Percentiles rank a stretch among this genome's conserved stretches.
Conservation (phyloP, 2,888 invertebrate genomes). For the Litoditis marina region DNA sequence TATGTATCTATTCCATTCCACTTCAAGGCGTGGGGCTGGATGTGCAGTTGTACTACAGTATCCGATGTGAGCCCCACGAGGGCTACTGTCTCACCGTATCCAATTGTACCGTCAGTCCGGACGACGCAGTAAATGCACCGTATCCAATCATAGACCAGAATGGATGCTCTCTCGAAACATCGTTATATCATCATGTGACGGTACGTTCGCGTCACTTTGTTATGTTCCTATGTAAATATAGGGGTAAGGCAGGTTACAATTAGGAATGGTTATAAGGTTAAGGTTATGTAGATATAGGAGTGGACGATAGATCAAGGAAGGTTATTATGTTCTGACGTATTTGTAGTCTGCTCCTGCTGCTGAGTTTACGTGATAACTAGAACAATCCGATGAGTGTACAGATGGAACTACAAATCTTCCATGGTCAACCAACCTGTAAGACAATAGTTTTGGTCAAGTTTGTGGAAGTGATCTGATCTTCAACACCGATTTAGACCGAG, state of each 20-base stretch:
- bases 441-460: not conserved
- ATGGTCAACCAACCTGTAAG: too few species aligned
- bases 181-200: constrained; percentile 53
- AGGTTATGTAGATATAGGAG: too few species aligned
- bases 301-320: too few species aligned
- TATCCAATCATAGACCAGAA: constrained; percentile 53
- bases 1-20: not conserved
- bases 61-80: constrained; percentile 44
- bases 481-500: not conserved
- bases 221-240: too few species aligned
- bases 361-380: too few species aligned
- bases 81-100: constrained; percentile 53
- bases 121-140: constrained; percentile 29
- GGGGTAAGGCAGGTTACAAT: too few species aligned
- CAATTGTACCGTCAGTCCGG: constrained; percentile 54
- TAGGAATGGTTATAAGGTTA: too few species aligned
- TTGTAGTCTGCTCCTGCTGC: too few species aligned
- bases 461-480: not conserved
- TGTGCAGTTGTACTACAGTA: constrained; percentile 54
- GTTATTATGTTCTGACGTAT: too few species aligned
- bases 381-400: too few species aligned
- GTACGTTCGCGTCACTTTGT: constrained; percentile 27
- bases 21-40: constrained; percentile 53
- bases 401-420: too few species aligned
- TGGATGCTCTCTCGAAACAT: constrained; percentile 55